phyloP scores from a whole-genome alignment of 2,888 invertebrate species.

The Heliconius charithonia region DNA sequence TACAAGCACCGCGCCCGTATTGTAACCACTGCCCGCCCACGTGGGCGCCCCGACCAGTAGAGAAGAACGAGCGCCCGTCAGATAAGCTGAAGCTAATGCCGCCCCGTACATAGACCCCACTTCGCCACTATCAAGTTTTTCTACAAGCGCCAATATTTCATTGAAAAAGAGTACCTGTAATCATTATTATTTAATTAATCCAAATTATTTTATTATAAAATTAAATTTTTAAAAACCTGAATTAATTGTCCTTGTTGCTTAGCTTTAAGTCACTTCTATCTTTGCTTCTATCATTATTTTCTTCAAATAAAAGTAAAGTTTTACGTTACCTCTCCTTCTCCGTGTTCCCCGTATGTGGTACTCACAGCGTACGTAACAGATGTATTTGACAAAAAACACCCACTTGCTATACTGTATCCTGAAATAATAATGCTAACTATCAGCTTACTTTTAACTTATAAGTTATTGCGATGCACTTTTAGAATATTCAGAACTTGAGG shows the following conservation, averaged over 20 bases:
- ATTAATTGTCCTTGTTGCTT: background rate
- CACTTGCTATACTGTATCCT: conserved; percentile 65
- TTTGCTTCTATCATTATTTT: background rate
- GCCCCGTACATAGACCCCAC: conserved; percentile 85
- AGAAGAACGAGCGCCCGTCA: conserved; percentile 74
- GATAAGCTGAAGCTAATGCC: conserved; percentile 70
- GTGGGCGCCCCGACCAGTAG: conserved; percentile 85
- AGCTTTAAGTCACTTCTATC: background rate
- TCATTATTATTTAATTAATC: background rate
- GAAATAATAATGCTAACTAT: conserved; percentile 35
- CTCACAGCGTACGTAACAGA: conserved; percentile 54
- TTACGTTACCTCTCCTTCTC: conserved; percentile 58
- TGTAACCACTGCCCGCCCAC: conserved; percentile 52
- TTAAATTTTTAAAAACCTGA: background rate
- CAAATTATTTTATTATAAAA: background rate
- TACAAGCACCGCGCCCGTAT: conserved; percentile 83
- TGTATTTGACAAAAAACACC: conserved; percentile 50
- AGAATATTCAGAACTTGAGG: too few species aligned
- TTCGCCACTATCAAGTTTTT: background rate
- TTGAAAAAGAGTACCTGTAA: conserved; percentile 43
- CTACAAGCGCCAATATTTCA: background rate
- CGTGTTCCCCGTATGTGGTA: conserved; percentile 58
- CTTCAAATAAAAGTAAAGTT: background rate
- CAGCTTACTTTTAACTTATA: background rate
- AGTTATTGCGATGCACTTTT: too few species aligned